Evolutionary conservation across 2,113 vertebrate species (phyloP).

Genomic region (Brachionichthys hirsutus): DNA sequence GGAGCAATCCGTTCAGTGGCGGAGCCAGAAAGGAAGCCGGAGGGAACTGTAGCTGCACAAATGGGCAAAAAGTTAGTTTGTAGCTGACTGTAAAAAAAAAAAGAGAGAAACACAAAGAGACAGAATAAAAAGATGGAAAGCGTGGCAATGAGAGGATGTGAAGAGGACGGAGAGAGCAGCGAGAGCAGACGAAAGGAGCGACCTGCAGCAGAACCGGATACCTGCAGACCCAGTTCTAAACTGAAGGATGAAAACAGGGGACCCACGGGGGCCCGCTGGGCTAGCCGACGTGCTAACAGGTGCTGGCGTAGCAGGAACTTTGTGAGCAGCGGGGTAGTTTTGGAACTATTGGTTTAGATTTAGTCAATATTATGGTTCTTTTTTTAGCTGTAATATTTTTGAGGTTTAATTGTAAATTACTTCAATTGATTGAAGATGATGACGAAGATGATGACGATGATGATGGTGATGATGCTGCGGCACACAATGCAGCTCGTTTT

Average conservation of each 20-base stretch:
- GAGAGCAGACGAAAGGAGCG: conserved; percentile 10
- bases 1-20: conserved; percentile 64
- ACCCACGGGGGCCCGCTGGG: not conserved
- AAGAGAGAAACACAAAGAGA: not conserved
- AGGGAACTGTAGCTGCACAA: conserved; percentile 11
- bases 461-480: not conserved
- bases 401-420: accelerated
- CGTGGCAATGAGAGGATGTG: not conserved
- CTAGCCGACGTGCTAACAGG: not conserved
- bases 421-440: not conserved
- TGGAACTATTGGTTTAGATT: not conserved
- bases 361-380: not conserved
- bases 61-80: not conserved
- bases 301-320: not conserved
- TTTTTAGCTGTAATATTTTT: not conserved
- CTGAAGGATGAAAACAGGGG: not conserved
- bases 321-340: not conserved
- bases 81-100: no score
- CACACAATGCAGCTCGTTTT: conserved; percentile 40
- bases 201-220: conserved; percentile 2
- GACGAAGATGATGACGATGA: not conserved
- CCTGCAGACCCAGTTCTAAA: not conserved
- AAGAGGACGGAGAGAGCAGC: not conserved
- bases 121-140: not conserved
- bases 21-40: conserved; percentile 29